Evolutionary conservation across 2,113 vertebrate genomes (phyloP).

Genomic region (Myotis yumanensis): DNA sequence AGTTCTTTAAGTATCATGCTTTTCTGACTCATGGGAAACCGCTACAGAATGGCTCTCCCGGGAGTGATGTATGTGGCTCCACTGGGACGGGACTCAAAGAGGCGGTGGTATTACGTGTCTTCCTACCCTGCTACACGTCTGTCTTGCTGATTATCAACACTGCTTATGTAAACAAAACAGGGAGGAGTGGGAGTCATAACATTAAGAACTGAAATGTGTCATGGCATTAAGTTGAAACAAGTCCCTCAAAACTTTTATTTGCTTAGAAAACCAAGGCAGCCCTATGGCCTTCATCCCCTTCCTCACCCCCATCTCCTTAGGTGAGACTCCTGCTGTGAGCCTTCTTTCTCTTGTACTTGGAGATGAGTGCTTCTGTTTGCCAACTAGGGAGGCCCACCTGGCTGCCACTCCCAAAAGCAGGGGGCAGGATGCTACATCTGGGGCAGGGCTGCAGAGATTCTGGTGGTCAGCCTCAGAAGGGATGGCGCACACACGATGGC

Average conservation of each 20-base stretch:
- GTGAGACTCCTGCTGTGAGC: neutral
- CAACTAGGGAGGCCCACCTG: neutral
- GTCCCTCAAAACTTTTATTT: neutral
- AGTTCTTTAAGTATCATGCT: neutral
- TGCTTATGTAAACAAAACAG: neutral
- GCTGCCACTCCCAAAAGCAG: neutral
- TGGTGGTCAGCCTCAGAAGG: neutral
- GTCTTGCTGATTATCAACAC: neutral
- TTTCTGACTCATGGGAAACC: neutral
- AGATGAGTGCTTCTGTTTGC: neutral
- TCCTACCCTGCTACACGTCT: neutral
- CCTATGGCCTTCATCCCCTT: neutral
- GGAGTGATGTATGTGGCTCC: fast-evolving
- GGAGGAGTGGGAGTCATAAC: neutral
- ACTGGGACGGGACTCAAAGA: neutral
- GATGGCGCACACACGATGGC: neutral
- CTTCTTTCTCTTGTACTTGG: neutral
- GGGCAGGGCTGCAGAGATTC: neutral
- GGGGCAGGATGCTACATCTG: neutral
- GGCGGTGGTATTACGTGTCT: fast-evolving
- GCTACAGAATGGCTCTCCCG: neutral
- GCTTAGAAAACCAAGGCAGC: neutral
- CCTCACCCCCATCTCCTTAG: neutral
- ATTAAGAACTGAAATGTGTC: neutral
- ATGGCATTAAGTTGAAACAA: neutral